These are phyloP conservation scores for Drosophila fulvimacula DNA, from an alignment of 2,888 invertebrate species.

Conservation along the genomic window DNA sequence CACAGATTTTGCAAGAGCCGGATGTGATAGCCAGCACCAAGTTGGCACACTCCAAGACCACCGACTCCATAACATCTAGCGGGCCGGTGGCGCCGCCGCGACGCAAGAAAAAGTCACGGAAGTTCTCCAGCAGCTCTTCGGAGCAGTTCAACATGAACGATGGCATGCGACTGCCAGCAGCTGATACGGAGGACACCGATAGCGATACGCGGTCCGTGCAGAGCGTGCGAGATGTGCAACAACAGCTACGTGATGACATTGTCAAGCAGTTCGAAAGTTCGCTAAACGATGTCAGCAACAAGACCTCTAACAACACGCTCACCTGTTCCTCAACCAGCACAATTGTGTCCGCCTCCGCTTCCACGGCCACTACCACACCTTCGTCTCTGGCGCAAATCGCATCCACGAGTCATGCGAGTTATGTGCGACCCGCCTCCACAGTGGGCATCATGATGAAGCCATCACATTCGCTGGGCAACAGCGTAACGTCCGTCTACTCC, in stretches of 20 bases:
- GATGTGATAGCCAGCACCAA: slow-evolving; percentile 97
- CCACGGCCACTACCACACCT: slow-evolving; percentile 69
- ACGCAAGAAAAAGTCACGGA: slow-evolving; percentile 88
- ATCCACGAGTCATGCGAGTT: slow-evolving; percentile 69
- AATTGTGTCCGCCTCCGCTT: slow-evolving; percentile 73
- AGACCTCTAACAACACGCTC: slow-evolving; percentile 54
- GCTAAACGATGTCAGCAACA: slow-evolving; percentile 86
- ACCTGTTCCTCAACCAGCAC: slow-evolving; percentile 79
- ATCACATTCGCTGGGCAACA: slow-evolving; percentile 84
- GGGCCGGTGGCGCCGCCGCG: slow-evolving; percentile 92
- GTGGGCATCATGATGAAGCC: slow-evolving; percentile 81
- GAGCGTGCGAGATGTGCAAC: slow-evolving; percentile 82
- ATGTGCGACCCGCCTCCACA: slow-evolving; percentile 78
- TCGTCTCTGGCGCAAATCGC: slow-evolving; percentile 69
- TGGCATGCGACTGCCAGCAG: slow-evolving; percentile 78
- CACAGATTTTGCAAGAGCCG: slow-evolving; percentile 88
- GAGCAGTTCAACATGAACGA: slow-evolving; percentile 84
- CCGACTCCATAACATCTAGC: slow-evolving; percentile 84
- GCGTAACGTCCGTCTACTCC: slow-evolving; percentile 84
- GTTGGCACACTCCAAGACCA: slow-evolving; percentile 85
- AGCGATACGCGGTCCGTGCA: slow-evolving; percentile 82
- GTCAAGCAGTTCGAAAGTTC: slow-evolving; percentile 92
- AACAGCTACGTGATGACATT: slow-evolving; percentile 82
- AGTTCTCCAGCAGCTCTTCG: slow-evolving; percentile 83
- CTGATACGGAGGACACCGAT: slow-evolving; percentile 82